phyloP scores from a whole-genome alignment of 2,888 invertebrate species.

The Andricus curvator region DNA sequence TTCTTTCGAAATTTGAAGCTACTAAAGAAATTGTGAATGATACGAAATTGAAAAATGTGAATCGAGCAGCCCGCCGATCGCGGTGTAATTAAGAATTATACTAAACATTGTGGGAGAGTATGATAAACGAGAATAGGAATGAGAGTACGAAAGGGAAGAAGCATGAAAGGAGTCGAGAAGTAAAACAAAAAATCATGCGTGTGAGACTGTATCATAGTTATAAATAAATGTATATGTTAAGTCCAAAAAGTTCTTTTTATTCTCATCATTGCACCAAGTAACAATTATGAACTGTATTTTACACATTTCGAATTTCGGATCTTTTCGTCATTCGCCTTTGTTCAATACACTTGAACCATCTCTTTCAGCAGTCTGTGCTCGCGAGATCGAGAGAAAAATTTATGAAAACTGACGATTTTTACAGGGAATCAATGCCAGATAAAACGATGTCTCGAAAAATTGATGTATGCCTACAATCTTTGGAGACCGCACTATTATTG shows the following conservation, averaged over 20 bases:
- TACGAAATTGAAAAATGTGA: conserved; percentile 45
- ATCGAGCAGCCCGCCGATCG: conserved; percentile 66
- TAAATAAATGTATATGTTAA: conserved; percentile 76
- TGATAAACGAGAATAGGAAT: conserved; percentile 49
- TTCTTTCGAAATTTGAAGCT: conserved; percentile 9
- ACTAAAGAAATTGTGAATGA: neutral
- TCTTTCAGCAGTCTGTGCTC: neutral
- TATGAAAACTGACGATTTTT: conserved; percentile 5
- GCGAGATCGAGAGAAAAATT: neutral
- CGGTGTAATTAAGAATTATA: conserved; percentile 49
- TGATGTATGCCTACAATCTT: neutral
- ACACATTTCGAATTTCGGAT: neutral
- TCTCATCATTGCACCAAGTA: neutral
- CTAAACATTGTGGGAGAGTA: conserved; percentile 44
- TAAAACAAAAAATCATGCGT: conserved; percentile 67
- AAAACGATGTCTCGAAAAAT: neutral
- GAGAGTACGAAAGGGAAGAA: conserved; percentile 58
- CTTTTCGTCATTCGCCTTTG: neutral
- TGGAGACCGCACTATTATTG: neutral
- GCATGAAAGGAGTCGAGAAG: conserved; percentile 60
- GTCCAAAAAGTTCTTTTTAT: conserved; percentile 54
- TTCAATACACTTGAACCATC: neutral
- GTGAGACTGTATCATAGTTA: conserved; percentile 76
- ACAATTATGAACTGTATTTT: conserved; percentile 20
- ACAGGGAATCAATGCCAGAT: conserved; percentile 9